These are phyloP conservation scores for Cryptocephalus primarius DNA, from an alignment of 2,888 invertebrate species.

Conservation along the genomic window DNA sequence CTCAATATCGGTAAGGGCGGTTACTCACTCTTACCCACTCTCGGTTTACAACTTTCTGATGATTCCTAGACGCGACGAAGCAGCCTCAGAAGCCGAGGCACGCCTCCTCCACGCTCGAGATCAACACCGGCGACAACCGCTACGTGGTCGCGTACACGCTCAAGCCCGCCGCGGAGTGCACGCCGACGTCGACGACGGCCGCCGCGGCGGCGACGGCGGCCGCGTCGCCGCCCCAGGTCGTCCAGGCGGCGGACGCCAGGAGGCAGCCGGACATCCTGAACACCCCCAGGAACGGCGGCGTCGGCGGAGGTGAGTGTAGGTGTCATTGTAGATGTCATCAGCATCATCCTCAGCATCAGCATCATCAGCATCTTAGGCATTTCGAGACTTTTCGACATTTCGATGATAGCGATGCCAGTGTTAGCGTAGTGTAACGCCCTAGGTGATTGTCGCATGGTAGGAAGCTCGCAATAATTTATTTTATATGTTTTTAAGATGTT, in stretches of 20 bases:
- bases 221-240: conserved; percentile 17
- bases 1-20: conserved; percentile 18
- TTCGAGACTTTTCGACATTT: conserved; percentile 19
- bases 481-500: too few species aligned
- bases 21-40: background rate
- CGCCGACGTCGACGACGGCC: conserved; percentile 12
- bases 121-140: conserved; percentile 68
- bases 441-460: too few species aligned
- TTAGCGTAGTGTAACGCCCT: conserved; percentile 7
- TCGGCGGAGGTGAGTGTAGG: conserved; percentile 42
- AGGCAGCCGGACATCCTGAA: conserved; percentile 57
- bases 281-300: conserved; percentile 47
- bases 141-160: conserved; percentile 80
- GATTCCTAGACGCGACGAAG: conserved; percentile 32
- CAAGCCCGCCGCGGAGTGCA: conserved; percentile 48
- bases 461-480: too few species aligned
- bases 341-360: conserved; percentile 10
- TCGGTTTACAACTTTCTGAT: background rate
- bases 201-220: conserved; percentile 9
- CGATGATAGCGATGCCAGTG: conserved; percentile 8
- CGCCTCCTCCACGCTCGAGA: conserved; percentile 51
- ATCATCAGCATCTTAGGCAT: conserved; percentile 9
- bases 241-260: conserved; percentile 23
- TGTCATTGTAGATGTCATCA: conserved; percentile 20
- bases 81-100: conserved; percentile 42